Base-by-base conservation (phyloP, 1,140 invertebrate genomes). In the Tenebrio molitor region DNA sequence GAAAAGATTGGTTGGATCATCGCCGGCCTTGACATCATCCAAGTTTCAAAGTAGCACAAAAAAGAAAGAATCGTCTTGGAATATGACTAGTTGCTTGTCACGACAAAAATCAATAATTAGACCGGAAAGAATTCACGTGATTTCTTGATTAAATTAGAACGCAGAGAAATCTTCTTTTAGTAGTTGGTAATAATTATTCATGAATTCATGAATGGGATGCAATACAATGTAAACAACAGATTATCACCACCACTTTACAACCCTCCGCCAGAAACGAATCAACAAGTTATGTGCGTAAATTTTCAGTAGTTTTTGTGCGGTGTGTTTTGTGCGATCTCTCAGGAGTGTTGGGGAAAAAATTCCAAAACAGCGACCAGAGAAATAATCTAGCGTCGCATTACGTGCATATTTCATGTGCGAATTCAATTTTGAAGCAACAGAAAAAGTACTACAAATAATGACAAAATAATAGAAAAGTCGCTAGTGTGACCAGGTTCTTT, bases 271-370 rank as follows among this genome's bases (percentile, higher is more conserved):
- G n/a, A 5, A 39, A 39, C 12, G 50, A 58, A 29, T 58, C 50
- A 58, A 58, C 50, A 58, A 58, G 50, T 58, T 21, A 58, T 15
- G 10, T 58, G 50, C 23, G 50, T 53, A 53, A 53, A 53, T 53
- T 39, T 39, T 39, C 2, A n/a, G 21, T 12, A 29, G 12, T 14
- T 58, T 50, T 50, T 19, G 5, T 21, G n/a, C n/a, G n/a, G n/a
- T n/a, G n/a, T n/a, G n/a, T 53, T 53, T 53, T 53, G 19, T 25
- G n/a, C 15, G 4, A 14, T 25, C 12, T 25, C 6, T 58, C 17
- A 8, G 12, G 1, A 25, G 10, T 12, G 12, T n/a, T 25, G 23
- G 19, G 19, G 44, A 50, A 50, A 50, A 50, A 19, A n/a, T 50
- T 19, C 19, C 7, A 3, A 21, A 21, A 3, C 12, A 50, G 19